phyloP scores from a whole-genome alignment of 2,888 invertebrate species.

The Lissocephala sabroskyi region DNA sequence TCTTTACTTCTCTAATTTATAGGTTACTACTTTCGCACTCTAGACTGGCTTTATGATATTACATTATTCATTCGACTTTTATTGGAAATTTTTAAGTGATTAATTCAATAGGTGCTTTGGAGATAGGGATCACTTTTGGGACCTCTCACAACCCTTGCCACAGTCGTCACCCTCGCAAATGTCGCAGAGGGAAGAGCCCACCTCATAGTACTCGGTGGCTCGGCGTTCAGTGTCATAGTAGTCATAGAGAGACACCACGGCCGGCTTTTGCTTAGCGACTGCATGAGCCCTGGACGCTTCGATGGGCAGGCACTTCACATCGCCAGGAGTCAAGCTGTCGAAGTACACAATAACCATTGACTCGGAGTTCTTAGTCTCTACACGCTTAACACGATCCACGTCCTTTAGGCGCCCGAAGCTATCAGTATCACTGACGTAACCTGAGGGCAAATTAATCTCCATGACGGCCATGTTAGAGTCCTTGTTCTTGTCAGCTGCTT shows the following conservation, averaged over 20 bases:
- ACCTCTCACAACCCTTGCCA: constrained; percentile 56
- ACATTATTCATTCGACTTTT: neutral
- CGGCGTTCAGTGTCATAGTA: constrained; percentile 85
- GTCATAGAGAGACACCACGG: constrained; percentile 88
- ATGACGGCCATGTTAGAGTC: constrained; percentile 91
- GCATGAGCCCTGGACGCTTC: constrained; percentile 87
- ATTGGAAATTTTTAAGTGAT: neutral
- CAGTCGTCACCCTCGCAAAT: constrained; percentile 83
- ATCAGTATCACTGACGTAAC: constrained; percentile 87
- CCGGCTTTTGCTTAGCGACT: constrained; percentile 89
- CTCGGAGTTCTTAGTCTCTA: constrained; percentile 80
- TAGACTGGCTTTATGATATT: neutral
- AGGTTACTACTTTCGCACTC: no score
- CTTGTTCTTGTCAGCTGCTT: constrained; percentile 67
- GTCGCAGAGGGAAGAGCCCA: constrained; percentile 82
- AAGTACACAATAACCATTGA: constrained; percentile 80
- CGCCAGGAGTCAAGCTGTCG: constrained; percentile 76
- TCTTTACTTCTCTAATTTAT: no score
- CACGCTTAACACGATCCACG: constrained; percentile 74
- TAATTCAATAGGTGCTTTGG: no score
- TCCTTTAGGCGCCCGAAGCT: constrained; percentile 77
- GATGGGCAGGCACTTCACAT: constrained; percentile 85
- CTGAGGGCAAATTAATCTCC: constrained; percentile 91
- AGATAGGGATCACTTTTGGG: no score
- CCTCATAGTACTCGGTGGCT: constrained; percentile 62